Evolutionary conservation across 2,797 vertebrate species (phyloP).

Genomic region (Microtus californicus): DNA sequence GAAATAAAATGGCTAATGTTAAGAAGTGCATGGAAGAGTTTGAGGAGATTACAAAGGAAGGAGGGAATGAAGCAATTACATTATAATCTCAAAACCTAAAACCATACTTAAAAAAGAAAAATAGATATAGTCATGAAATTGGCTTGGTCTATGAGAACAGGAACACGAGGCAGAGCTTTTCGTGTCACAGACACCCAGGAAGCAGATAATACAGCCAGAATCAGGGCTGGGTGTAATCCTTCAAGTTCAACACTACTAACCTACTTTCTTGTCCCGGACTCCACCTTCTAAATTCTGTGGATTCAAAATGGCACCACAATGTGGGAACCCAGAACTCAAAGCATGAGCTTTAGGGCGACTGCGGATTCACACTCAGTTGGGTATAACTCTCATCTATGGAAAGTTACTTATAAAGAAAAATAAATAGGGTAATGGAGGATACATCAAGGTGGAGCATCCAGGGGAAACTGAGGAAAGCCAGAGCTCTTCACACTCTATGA

Average conservation of each 20-base stretch:
- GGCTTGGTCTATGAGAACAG: neutral
- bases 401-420: neutral
- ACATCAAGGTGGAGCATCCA: neutral
- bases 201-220: neutral
- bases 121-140: too few species aligned
- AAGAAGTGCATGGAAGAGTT: neutral
- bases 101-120: neutral
- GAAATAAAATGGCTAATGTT: neutral
- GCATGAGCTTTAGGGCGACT: neutral
- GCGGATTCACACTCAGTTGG: neutral
- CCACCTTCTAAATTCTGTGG: neutral
- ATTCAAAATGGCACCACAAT: neutral
- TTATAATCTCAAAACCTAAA: neutral
- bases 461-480: neutral
- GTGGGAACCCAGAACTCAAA: neutral
- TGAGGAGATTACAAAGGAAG: neutral
- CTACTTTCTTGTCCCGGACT: neutral
- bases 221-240: neutral
- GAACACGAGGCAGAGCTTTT: neutral
- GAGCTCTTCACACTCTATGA: neutral
- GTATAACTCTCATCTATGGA: neutral
- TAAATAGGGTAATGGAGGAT: neutral
- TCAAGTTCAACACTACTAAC: neutral
- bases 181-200: fast-evolving
- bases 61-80: neutral